These are phyloP conservation scores for Orbicella faveolata DNA, from an alignment of 64 coral and sea anemone genomes.

Conservation along the genomic window DNA sequence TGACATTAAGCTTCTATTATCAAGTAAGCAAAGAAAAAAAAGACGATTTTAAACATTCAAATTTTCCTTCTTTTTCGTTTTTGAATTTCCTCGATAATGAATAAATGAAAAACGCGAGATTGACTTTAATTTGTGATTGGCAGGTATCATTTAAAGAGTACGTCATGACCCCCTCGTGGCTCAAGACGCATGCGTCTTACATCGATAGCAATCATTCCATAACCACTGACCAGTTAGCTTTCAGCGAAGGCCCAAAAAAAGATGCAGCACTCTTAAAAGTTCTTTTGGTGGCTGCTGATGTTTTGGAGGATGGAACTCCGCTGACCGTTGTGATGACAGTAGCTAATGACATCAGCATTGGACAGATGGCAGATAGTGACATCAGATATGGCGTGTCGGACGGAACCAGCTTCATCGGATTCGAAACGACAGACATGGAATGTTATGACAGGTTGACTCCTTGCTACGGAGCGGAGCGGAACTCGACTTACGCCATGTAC, in stretches of 20 bases:
- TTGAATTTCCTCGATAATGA: no score
- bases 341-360: conserved; percentile 15
- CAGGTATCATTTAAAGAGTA: no score
- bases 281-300: background rate
- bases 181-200: background rate
- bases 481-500: background rate
- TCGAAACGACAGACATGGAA: background rate
- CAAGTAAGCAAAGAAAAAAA: no score
- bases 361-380: background rate
- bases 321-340: conserved; percentile 22
- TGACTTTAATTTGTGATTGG: no score
- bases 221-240: background rate
- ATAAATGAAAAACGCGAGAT: no score
- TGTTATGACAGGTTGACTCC: background rate
- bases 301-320: background rate
- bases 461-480: background rate
- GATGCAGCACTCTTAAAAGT: background rate
- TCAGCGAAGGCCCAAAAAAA: background rate
- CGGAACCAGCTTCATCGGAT: conserved; percentile 29
- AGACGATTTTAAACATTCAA: no score
- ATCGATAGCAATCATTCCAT: background rate
- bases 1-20: no score
- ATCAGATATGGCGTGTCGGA: conserved; percentile 36
- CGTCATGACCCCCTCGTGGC: background rate
- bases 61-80: no score